phyloP scores from a whole-genome alignment of 2,888 invertebrate species.

The Acanthosepion pharaonis region DNA sequence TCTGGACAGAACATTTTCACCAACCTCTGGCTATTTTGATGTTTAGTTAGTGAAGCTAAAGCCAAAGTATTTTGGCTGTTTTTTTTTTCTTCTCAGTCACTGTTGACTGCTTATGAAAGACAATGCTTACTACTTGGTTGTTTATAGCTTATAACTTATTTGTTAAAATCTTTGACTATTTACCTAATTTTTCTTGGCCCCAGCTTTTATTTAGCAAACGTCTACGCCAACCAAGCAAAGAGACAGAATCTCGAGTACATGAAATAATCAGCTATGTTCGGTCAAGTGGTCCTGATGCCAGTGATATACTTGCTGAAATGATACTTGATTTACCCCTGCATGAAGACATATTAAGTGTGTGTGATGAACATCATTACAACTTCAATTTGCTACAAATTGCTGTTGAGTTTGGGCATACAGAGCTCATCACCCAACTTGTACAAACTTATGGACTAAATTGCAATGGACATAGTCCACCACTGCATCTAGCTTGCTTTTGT shows the following conservation, averaged over 20 bases:
- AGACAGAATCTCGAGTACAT: conserved; percentile 55
- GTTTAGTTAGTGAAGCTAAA: not conserved
- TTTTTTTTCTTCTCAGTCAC: not conserved
- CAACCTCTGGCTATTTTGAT: not conserved
- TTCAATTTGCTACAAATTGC: conserved; percentile 81
- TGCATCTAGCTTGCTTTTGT: conserved; percentile 84
- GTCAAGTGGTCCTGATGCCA: conserved; percentile 50
- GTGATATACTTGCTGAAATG: conserved; percentile 51
- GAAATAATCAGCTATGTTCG: conserved; percentile 52
- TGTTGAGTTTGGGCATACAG: conserved; percentile 82
- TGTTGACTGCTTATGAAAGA: not conserved
- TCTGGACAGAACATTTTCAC: not conserved
- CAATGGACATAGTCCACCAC: conserved; percentile 83
- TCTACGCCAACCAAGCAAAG: conserved; percentile 54
- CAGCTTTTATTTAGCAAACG: conserved; percentile 10
- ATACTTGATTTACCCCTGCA: conserved; percentile 56
- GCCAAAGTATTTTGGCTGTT: not conserved
- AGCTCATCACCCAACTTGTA: conserved; percentile 76
- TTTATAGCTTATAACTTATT: conserved; percentile 56
- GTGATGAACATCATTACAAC: conserved; percentile 81
- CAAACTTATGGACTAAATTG: conserved; percentile 81
- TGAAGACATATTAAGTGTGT: conserved; percentile 63
- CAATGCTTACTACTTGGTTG: not conserved
- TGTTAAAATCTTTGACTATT: conserved; percentile 58
- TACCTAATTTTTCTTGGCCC: conserved; percentile 49